Evolutionary conservation across 1,140 invertebrate species (phyloP).

Genomic region (honey bee (Apis mellifera)): DNA sequence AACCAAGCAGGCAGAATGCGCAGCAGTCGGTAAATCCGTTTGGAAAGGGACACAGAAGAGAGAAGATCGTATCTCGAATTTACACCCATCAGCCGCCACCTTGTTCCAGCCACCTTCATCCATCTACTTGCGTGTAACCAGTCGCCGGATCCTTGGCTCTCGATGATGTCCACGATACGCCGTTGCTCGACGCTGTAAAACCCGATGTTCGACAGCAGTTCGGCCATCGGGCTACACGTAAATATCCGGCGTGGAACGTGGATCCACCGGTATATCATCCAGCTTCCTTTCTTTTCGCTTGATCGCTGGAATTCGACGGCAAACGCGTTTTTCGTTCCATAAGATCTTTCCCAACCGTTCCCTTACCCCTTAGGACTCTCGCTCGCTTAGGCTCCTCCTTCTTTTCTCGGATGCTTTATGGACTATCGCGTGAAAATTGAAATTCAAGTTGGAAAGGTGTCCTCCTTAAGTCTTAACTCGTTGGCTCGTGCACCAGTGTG

Average conservation of each 20-base stretch:
- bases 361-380: too few species aligned
- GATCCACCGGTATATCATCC: constrained; percentile 44
- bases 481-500: constrained; percentile 34
- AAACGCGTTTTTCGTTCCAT: constrained; percentile 26
- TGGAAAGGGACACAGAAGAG: constrained; percentile 42
- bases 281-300: constrained; percentile 31
- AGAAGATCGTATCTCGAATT: constrained; percentile 70
- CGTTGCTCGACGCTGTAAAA: constrained; percentile 56
- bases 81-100: constrained; percentile 73
- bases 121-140: constrained; percentile 67
- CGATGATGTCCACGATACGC: constrained; percentile 55
- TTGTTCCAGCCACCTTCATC: constrained; percentile 66
- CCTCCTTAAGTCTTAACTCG: neutral
- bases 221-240: constrained; percentile 54
- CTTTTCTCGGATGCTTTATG: constrained; percentile 31
- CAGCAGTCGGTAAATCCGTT: constrained; percentile 56
- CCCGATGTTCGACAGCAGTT: constrained; percentile 62
- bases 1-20: constrained; percentile 37
- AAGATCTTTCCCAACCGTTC: constrained; percentile 50
- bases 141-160: constrained; percentile 35
- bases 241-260: constrained; percentile 60
- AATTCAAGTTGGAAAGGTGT: constrained; percentile 29
- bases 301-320: constrained; percentile 54
- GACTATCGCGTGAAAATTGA: constrained; percentile 53
- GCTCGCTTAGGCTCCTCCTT: too few species aligned